phyloP scores from a whole-genome alignment of 2,797 vertebrate genomes.

The Meriones psammophilus region DNA sequence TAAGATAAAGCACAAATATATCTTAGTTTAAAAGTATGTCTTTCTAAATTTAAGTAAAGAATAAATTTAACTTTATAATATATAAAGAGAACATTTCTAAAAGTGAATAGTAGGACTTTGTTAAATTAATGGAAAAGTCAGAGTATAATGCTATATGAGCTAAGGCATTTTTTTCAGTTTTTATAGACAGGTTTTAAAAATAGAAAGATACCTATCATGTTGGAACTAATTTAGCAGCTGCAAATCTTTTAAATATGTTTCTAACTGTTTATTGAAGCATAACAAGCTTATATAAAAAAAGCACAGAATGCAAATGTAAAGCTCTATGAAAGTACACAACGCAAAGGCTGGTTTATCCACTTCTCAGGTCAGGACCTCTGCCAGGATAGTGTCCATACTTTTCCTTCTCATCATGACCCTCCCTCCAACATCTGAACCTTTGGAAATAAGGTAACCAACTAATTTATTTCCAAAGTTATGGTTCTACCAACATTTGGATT shows the following conservation, averaged over 20 bases:
- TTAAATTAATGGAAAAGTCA: conserved; percentile 15
- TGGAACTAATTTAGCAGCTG: conserved; percentile 32
- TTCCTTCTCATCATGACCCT: background rate
- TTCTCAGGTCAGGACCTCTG: background rate
- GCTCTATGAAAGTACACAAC: background rate
- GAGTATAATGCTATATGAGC: background rate
- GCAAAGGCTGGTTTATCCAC: background rate
- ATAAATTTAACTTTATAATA: conserved; percentile 10
- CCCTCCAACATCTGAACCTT: background rate
- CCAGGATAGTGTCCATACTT: background rate
- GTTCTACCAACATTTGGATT: conserved; percentile 20
- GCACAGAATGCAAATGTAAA: background rate
- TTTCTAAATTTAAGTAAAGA: conserved; percentile 64
- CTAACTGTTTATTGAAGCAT: background rate
- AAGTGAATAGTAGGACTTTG: conserved; percentile 1
- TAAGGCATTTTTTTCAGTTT: background rate
- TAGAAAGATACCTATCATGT: background rate
- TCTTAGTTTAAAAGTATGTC: conserved; percentile 36
- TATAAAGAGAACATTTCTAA: conserved; percentile 20
- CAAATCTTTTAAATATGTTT: conserved; percentile 15
- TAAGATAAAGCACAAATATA: background rate
- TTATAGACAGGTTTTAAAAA: conserved; percentile 27
- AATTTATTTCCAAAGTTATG: background rate
- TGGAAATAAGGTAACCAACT: background rate
- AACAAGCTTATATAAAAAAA: conserved; percentile 25